Base-by-base conservation (phyloP, 2,888 invertebrate species). In the Lacanobia oleracea region DNA sequence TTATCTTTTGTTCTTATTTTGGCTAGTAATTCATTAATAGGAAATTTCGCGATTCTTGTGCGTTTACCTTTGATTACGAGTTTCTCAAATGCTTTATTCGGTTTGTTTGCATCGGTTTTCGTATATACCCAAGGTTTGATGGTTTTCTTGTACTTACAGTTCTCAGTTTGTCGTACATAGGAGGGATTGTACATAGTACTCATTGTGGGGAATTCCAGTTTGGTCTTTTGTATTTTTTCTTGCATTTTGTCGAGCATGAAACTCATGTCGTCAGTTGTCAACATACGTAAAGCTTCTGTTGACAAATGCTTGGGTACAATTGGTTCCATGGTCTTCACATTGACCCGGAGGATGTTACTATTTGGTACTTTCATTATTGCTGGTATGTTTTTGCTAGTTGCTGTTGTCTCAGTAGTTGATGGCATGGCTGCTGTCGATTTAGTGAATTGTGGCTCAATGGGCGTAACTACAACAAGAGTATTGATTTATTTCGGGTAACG, bases 41-140 rank as follows among this genome's bases (percentile, higher is more conserved):
- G 81, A 23, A 81, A 71, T 37, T 81, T 81, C 0, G 56, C 71
- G 4, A 81, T 50, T 33, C 81, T 68, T 6, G 82, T 75, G 7
- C 81, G 27, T 43, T 81, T 78, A 23, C 62, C 71, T n/a, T 45
- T 66, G 3, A 81, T 64, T 0, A 71, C 33, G 0, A 81, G 40
- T 50, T 71, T 66, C 0, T 66, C 60, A 12, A 56, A 4, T 7
- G 66, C 2, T 16, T 3, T n/a, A n/a, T 12, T 72, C 1, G 1
- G 12, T 1, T 2, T 0, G 8, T 2, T 57, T 40, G 14, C 14
- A 12, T 59, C 10, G 16, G 1, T 21, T 27, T 12, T 67, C 6
- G 1, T 7, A n/a, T 2, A 18, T 1, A 3, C 0, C 2, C 1
- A 21, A 1, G 12, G 0, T 3, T 14, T 21, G 14, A 21, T 2